phyloP scores from a whole-genome alignment of 1,140 invertebrate species.

The Dendroctonus valens region DNA sequence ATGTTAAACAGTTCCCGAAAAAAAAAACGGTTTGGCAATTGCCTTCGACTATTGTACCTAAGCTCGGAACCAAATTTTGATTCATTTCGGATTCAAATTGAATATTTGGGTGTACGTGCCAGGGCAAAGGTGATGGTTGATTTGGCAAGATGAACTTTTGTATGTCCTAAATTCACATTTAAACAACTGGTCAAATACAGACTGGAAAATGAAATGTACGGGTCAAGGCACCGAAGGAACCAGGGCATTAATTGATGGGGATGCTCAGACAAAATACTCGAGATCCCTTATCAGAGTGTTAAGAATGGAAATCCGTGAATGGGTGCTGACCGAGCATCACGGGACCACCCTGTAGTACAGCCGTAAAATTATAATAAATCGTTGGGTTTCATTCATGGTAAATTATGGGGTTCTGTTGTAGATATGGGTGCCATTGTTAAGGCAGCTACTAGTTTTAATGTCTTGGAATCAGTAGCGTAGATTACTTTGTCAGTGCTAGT shows the following conservation, averaged over 20 bases:
- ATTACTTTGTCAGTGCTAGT: too few relatives aligned
- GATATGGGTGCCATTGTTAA: slow-evolving; percentile 48
- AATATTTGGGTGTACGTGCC: too few relatives aligned
- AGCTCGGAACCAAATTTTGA: too few relatives aligned
- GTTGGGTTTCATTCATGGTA: slow-evolving; percentile 46
- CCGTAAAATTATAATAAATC: slow-evolving; percentile 52
- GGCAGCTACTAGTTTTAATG: slow-evolving; percentile 36
- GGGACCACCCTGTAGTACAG: slow-evolving; percentile 47
- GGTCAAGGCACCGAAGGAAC: too few relatives aligned
- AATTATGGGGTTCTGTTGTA: slow-evolving; percentile 47
- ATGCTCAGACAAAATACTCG: slow-evolving; percentile 5
- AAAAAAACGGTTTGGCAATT: too few relatives aligned
- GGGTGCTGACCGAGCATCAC: slow-evolving; percentile 44
- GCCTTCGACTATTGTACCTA: neutral
- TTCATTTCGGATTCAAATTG: too few relatives aligned
- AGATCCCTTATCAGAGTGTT: slow-evolving; percentile 22
- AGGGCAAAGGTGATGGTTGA: too few relatives aligned
- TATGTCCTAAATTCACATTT: too few relatives aligned
- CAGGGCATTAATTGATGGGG: too few relatives aligned
- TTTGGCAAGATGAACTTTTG: too few relatives aligned
- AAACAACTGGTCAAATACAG: too few relatives aligned
- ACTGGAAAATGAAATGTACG: too few relatives aligned
- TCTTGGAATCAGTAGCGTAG: slow-evolving; percentile 14
- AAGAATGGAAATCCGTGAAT: slow-evolving; percentile 48
- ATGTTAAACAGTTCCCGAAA: neutral